A percentile compares a stretch with the other conserved stretches of the same genome.
These are phyloP conservation scores for Sigmodon hispidus DNA, from an alignment of 2,113 vertebrate genomes.

Conservation along the genomic window DNA sequence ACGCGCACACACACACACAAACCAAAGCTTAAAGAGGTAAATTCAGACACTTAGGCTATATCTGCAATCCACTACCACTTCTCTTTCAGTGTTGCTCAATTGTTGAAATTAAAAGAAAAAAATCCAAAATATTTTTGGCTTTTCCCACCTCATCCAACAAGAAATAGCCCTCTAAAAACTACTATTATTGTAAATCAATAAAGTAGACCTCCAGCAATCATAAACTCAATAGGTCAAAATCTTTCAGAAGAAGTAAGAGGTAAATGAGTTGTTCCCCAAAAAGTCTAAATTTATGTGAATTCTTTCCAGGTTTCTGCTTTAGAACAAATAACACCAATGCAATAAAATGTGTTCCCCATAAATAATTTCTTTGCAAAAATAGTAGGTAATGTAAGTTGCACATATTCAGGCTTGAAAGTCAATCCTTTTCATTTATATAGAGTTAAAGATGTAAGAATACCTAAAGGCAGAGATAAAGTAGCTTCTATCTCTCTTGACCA, in stretches of 20 bases:
- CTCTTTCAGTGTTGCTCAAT: constrained; percentile 3
- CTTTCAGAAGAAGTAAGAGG: constrained; percentile 5
- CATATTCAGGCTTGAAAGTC: neutral
- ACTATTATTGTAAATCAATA: neutral
- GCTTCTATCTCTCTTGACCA: neutral
- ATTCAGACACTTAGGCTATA: neutral
- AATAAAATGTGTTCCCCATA: neutral
- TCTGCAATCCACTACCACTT: neutral
- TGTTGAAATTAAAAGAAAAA: neutral
- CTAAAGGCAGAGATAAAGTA: neutral
- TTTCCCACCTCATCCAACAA: neutral
- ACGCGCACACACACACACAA: too few relatives aligned
- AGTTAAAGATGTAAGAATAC: neutral
- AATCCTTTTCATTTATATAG: neutral
- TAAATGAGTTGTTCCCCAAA: neutral
- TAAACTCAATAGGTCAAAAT: neutral
- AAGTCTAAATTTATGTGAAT: neutral
- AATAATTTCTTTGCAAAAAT: neutral
- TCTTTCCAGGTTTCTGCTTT: neutral
- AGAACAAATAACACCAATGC: neutral
- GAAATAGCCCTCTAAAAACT: neutral
- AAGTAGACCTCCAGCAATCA: neutral
- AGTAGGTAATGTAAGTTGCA: neutral
- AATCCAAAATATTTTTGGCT: neutral
- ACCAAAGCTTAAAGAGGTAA: neutral